Evolutionary conservation across 2,888 invertebrate species (phyloP), one percentile per base, ranked within the genome.

Genomic region (Diarsia rubi): DNA sequence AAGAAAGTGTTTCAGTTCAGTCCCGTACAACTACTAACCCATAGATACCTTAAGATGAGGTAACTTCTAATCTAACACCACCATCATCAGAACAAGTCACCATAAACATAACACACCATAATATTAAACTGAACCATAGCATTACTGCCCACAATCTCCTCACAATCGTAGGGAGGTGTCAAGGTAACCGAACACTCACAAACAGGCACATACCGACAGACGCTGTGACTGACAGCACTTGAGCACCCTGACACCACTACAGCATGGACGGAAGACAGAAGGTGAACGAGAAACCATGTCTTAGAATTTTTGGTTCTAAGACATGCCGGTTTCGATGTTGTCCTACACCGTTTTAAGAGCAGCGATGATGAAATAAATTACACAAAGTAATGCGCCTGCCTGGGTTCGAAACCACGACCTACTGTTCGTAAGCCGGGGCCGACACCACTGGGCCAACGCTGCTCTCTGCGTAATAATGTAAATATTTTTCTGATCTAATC

Each of bases 171-270:
- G 67, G 31, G 59, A 84, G 79, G 84, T 85, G 86, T 83, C 82
- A 85, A 77, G 81, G 75, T 72, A 82, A 83, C 83, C 75, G 76
- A 83, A 82, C 77, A 86, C 83, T 84, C 87, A 89, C 87, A 89
- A 87, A 88, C 85, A 82, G 79, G 80, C 86, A 84, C 86, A 87
- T 85, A 91, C 88, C 90, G 88, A 88, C 89, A 89, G 90, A 90
- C 82, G 86, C 75, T 73, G 67, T 91, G 92, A 91, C 80, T 91
- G 92, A 88, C 92, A 90, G 90, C 84, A 82, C 84, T 74, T 75
- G 78, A 79, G 63, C 71, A 77, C 64, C 69, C 45, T 66, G 57
- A 0, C 60, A 64, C 62, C 1, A 3, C 1, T 12, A 3, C 9
- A 14, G 2, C 4, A 31, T 5, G n/a, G 0, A 0, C 69, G 79